Percentiles rank a stretch among this genome's conserved stretches.
Evolutionary conservation across 2,888 invertebrate species (phyloP).

Genomic region (Agriopis aurantiaria): DNA sequence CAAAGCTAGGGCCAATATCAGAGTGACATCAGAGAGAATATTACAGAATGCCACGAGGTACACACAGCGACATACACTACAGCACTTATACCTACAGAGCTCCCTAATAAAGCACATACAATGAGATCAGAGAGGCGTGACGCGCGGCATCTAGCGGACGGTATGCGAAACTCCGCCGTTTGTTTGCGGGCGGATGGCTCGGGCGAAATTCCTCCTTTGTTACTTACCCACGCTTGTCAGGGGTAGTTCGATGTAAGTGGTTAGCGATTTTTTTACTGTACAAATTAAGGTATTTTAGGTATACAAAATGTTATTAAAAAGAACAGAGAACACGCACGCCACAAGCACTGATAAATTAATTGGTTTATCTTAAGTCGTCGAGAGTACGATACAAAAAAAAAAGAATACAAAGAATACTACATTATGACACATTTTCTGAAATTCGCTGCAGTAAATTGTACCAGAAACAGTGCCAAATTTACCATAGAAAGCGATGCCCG

Average conservation of each 20-base stretch:
- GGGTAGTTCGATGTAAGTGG: slow-evolving; percentile 18
- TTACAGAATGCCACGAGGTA: slow-evolving; percentile 2
- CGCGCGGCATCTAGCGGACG: slow-evolving; percentile 71
- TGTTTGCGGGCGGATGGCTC: slow-evolving; percentile 82
- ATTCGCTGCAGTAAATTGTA: too few species aligned
- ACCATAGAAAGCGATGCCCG: too few species aligned
- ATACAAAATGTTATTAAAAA: too few species aligned
- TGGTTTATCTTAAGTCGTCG: too few species aligned
- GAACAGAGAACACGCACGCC: too few species aligned
- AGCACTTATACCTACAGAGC: slow-evolving; percentile 13
- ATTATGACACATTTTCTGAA: too few species aligned
- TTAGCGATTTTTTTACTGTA: slow-evolving; percentile 29
- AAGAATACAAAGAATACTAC: too few species aligned
- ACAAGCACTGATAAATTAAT: too few species aligned
- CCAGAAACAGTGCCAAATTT: too few species aligned
- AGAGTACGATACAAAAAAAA: neutral
- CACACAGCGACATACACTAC: slow-evolving; percentile 4
- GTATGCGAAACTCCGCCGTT: slow-evolving; percentile 77
- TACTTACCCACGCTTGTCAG: slow-evolving; percentile 64
- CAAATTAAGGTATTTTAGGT: neutral
- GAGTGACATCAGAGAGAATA: neutral
- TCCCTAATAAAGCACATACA: slow-evolving; percentile 47
- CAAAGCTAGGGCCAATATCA: too few species aligned
- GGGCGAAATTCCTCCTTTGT: slow-evolving; percentile 82
- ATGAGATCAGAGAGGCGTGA: slow-evolving; percentile 58